These are phyloP conservation scores for Callithrix jacchus DNA, from an alignment of 2,113 vertebrate genomes.

Conservation along the genomic window DNA sequence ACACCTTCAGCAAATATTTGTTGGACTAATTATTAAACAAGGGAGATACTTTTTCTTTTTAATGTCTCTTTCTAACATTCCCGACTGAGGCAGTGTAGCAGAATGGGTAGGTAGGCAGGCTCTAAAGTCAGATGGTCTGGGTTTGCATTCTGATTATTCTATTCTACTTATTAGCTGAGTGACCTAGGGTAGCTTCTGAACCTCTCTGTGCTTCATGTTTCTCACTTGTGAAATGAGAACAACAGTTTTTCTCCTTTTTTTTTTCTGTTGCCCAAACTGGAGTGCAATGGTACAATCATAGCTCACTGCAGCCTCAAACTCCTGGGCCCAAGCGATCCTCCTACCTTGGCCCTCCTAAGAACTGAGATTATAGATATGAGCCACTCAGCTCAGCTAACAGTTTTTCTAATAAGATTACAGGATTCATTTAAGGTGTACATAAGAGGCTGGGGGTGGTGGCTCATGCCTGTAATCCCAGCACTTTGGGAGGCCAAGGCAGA, in stretches of 20 bases:
- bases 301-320: too few relatives aligned
- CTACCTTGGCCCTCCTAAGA: too few relatives aligned
- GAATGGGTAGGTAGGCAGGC: background rate
- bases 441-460: background rate
- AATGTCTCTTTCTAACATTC: background rate
- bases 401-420: conserved; percentile 25
- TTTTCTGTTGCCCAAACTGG: too few relatives aligned
- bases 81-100: background rate
- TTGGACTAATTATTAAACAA: background rate
- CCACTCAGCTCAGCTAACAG: background rate
- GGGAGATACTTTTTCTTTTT: background rate
- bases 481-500: too few relatives aligned
- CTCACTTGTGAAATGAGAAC: background rate
- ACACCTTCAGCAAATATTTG: background rate
- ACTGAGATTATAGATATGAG: too few relatives aligned
- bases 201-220: background rate
- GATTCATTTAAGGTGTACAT: background rate
- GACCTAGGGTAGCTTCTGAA: background rate
- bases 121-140: background rate
- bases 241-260: background rate
- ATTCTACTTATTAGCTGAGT: background rate
- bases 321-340: too few relatives aligned
- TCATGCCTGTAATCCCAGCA: too few relatives aligned
- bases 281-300: too few relatives aligned
- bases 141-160: conserved; percentile 22